Evolutionary conservation across 2,113 vertebrate genomes (phyloP), one percentile per base, ranked within the genome.

Genomic region (Rhipidura dahli): DNA sequence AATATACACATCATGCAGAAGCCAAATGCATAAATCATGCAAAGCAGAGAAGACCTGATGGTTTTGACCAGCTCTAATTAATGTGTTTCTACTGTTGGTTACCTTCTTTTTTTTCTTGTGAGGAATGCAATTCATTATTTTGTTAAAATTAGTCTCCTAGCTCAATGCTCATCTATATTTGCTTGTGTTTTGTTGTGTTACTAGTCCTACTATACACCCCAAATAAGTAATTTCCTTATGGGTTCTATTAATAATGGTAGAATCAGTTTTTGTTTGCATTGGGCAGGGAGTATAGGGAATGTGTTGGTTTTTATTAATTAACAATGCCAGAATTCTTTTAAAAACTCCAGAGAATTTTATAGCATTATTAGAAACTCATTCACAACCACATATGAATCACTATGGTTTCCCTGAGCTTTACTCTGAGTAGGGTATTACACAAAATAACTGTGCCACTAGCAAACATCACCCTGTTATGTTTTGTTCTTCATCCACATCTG

Each of bases 281-380:
- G 50, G 53, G 24, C 45, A 79, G 45, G 70, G 69, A 82, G 28
- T 68, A 61, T 26, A 39, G 49, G 49, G 53, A 84, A 64, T 76
- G 30, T 49, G 33, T 50, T 87, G 45, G 8, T 11, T 93, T 91
- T 91, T 87, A 72, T 76, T 91, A 87, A 85, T 44, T 57, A 96
- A 84, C 77, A 94, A 89, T 76, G n/a, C 37, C 69, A 94, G 70
- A 91, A 91, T 91, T 91, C 61, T 57, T 89, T 82, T 76, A 54
- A 28, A 89, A 82, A 87, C 57, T 79, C 57, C 40, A 49, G 87
- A 84, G 83, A 85, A 79, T 94, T 82, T 93, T 47, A 60, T 15
- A 79, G 37, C n/a, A 11, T 71, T 95, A 85, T 87, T 87, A 91
- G 61, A 84, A 94, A 65, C 57, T 93, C 84, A 87, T 96, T 97